Base-by-base conservation (phyloP, 2,113 vertebrate species). In the Clarias batrachus region DNA sequence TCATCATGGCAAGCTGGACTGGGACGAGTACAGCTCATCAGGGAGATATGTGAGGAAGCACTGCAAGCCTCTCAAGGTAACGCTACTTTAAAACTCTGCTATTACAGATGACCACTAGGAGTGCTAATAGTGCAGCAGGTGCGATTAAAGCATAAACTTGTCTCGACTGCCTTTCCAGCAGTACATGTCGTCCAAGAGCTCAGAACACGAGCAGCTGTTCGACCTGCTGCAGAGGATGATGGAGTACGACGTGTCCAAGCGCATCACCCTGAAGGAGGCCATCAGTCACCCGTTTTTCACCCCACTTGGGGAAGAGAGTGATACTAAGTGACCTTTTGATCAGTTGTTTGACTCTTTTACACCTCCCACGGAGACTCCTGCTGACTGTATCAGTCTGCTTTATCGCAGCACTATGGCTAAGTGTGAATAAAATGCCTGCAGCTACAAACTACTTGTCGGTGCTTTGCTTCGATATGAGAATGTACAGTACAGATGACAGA, bases 171-270 rank as follows among this genome's bases (percentile, higher is more conserved):
- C 63, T 17, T 30, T 76, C 62, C 91, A 99, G 98, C 95, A 98
- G 89, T 99, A 98, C 91, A 97, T 98, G 96, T 88, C 94, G 60
- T 96, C 94, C 74, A 96, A 97, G 83, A 92, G 95, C 59, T 93
- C 95, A 65, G 96, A 97, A 81, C 98, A 99, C 78, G 95, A 95
- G 63, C 96, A 95, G 90, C 94, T 99, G 21, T 99, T 99, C 88
- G 97, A 99, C 94, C 94, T 99, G 82, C 94, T 99, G 30, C 95
- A 96, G 93, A 97, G 94, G 91, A 97, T 99, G 97, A 91, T 99
- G 94, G 96, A 97, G 66, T 99, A 98, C 11, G 97, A 99, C 85
- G 96, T 96, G 73, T 66, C 95, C 21, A 96, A 96, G 92, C 96
- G 98, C 89, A 96, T 98, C 89, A 97, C 96, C 79, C 93, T 99